Percentiles rank a stretch among this genome's conserved stretches.
Evolutionary conservation across 2,797 vertebrate genomes (phyloP).

Genomic region (Astyanax mexicanus): DNA sequence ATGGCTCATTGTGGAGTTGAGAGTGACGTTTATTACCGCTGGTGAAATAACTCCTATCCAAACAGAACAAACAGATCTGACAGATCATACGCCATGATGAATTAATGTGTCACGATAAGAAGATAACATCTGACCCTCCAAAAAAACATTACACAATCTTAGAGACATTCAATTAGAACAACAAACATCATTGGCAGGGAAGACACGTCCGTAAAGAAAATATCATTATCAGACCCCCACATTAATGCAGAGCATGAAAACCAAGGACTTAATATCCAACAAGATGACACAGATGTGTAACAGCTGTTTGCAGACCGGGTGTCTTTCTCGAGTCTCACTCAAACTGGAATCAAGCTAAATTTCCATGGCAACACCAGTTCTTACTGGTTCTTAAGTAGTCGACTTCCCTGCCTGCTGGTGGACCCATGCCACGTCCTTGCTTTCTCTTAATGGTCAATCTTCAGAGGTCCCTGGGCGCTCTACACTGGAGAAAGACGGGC

Average conservation of each 20-base stretch:
- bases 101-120: conserved; percentile 5
- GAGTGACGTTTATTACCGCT: background rate
- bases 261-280: conserved; percentile 31
- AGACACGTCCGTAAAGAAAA: background rate
- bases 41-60: conserved; percentile 7
- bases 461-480: conserved; percentile 22
- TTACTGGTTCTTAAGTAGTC: conserved; percentile 54
- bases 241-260: conserved; percentile 16
- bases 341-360: conserved; percentile 56
- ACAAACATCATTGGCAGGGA: conserved; percentile 7
- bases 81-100: conserved; percentile 5
- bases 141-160: background rate
- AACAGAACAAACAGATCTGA: conserved; percentile 10
- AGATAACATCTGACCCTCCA: conserved; percentile 4
- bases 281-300: conserved; percentile 34
- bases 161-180: background rate
- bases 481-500: conserved; percentile 1
- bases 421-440: conserved; percentile 50
- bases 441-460: conserved; percentile 37
- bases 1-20: conserved; percentile 1
- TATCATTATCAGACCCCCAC: background rate
- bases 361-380: conserved; percentile 72
- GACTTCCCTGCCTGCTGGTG: conserved; percentile 46
- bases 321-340: conserved; percentile 48
- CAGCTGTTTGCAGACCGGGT: conserved; percentile 53